Base-by-base conservation (phyloP, 2,113 vertebrate genomes). In the Cyprinodon variegatus region DNA sequence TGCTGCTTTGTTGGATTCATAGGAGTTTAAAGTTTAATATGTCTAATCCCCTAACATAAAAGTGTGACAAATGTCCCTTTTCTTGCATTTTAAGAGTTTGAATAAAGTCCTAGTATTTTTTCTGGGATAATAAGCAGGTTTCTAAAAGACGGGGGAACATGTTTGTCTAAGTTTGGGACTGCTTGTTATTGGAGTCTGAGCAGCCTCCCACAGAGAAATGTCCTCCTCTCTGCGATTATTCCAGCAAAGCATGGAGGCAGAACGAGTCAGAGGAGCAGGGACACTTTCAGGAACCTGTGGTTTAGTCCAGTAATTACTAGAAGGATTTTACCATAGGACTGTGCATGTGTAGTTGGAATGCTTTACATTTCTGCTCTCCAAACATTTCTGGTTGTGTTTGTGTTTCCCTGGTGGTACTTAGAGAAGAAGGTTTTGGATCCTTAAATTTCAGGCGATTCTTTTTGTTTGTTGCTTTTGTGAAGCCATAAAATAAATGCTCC, bases 51-150 rank as follows among this genome's bases (percentile, higher is more conserved):
- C 8, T 2, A 15, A 57, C 9, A 45, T 11, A 45, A 11, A 45
- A 45, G 43, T 45, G 43, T 11, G 11, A 45, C 43, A 45, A 45
- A 45, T 45, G 11, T 29, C 11, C 4, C 13, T 11, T 13, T 36
- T 2, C 62, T 40, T 39, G 12, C 8, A 20, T 15, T 43, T 46
- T 46, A 22, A 20, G 59, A 61, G 59, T 61, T 36, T 22, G 41
- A 17, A 64, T 11, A 22, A 64, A 72, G 72, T 50, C 72, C 40
- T 65, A 73, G 62, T 64, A 39, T 14, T 69, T 40, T 89, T 74
- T 72, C 74, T n/a, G 76, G 71, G 79, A 82, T 89, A 93, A 93
- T 91, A 75, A 93, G 79, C 76, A 89, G 85, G 80, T 90, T 87
- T 74, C 78, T 73, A 64, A 79, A 68, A 82, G 72, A 57, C 4